Base-by-base conservation (phyloP, 2,888 invertebrate genomes). In the Ennomos fuscantarius region DNA sequence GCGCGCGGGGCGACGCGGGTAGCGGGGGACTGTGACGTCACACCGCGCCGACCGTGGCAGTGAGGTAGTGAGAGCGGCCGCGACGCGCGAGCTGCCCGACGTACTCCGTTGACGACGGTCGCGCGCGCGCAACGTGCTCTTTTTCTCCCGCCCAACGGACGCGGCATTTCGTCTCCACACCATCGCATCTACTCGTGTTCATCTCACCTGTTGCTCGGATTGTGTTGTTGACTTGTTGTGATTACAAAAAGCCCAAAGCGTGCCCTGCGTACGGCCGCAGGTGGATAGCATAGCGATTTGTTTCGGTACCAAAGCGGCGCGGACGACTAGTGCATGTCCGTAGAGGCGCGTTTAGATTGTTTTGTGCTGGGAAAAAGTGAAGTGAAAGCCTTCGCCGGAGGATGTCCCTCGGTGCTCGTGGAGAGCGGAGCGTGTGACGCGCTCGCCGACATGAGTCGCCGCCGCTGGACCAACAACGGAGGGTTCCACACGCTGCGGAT, bases 381-480 rank as follows among this genome's bases (percentile, higher is more conserved):
- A 88, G 91, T 90, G 91, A 87, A 85, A 85, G 85, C 86, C 81
- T 84, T 75, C 74, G 70, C 70, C 76, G 83, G 88, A 90, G 89
- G 87, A 91, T 91, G 91, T 85, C 84, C 86, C 72, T 86, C 89
- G 82, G 80, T 76, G 74, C 65, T 79, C 68, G 80, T 79, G 83
- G 80, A 80, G 77, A 69, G 70, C 74, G 82, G 87, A 81, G 87
- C 86, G 88, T 86, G 72, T 88, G 88, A 91, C 81, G 78, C 87
- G 84, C 84, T 85, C 84, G 80, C 82, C 83, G 90, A 93, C 90
- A 95, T 95, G 95, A 95, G 95, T 93, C 95, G 95, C 85, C 94
- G 95, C 85, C 94, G 95, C 91, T 95, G 95, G 95, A 95, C 95
- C 68, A 95, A 95, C 89, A 94, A 95, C 89, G 94, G 95, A 86